Conservation (phyloP, 2,797 vertebrate genomes). For the Argya squamiceps region DNA sequence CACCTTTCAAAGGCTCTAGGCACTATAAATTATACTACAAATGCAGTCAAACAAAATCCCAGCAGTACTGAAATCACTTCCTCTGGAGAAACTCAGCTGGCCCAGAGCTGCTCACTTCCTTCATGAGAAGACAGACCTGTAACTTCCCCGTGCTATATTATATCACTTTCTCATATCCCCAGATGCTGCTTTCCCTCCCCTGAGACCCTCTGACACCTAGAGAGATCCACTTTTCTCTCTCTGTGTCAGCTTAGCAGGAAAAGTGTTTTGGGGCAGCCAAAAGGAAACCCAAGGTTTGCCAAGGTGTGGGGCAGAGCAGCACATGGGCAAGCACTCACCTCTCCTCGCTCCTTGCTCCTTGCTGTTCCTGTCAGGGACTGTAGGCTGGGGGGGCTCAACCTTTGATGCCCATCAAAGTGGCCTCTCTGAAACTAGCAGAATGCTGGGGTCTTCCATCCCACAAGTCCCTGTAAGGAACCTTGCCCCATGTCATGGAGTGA, state of each 20-base stretch:
- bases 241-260: no score
- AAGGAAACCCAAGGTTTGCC: not conserved
- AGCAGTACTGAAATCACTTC: not conserved
- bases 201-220: not conserved
- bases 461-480: not conserved
- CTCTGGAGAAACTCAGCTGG: not conserved
- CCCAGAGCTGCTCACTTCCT: not conserved
- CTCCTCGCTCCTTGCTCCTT: not conserved
- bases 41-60: not conserved
- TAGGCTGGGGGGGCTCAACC: not conserved
- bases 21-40: not conserved
- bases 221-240: not conserved
- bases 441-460: not conserved
- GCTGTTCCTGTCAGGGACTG: rapidly evolving
- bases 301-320: not conserved
- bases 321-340: rapidly evolving
- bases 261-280: rapidly evolving
- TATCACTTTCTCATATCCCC: not conserved
- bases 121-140: not conserved
- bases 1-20: not conserved
- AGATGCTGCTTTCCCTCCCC: not conserved
- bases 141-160: not conserved
- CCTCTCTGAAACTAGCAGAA: not conserved
- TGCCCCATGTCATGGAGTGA: not conserved
- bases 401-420: not conserved